Evolutionary conservation across 1,140 invertebrate species (phyloP), one percentile per base, ranked within the genome.

Genomic region (Periplaneta americana): DNA sequence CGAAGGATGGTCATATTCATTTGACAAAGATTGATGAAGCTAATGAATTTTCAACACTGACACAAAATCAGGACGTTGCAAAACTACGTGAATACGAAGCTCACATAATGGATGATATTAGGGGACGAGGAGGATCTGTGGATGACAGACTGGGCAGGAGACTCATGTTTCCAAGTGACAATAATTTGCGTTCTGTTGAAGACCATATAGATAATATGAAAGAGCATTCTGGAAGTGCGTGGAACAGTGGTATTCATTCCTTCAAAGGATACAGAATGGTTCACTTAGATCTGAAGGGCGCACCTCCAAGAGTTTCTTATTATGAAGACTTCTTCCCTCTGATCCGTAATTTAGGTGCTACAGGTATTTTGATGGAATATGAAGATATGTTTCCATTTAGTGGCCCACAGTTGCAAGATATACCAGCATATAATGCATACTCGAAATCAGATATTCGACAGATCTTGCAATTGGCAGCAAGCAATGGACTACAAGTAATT

Each of bases 201-300:
- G n/a, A 77, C 35, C 36, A 48, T 78, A 31, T n/a, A 76, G 36
- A 75, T 37, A 18, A 81, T 17, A 76, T 32, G 31, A 66, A 80
- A 80, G 18, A 78, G 37, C n/a, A 36, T 37, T 34, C 28, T 22
- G 79, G 48, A 28, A 0, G 37, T 22, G 15, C 48, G 8, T 66
- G 28, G 17, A 33, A 32, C 33, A 75, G 74, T 74, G 39, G 48
- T 35, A 13, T 37, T 4, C 80, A 34, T 13, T 32, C 32, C 13
- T 82, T 82, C 74, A 34, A 15, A 31, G 82, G 82, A 18, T 15
- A 80, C 39, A 17, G 48, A 75, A 88, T 94, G 39, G 92, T 98
- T 1, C 97, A 98, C 88, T 88, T 98, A 1, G 97, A 98, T 89
- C 89, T 98, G 4, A 98, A 98, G 88, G 97, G 97, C 22, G 96